Evolutionary conservation across 2,113 vertebrate genomes (phyloP).

Genomic region (Ochotona princeps): DNA sequence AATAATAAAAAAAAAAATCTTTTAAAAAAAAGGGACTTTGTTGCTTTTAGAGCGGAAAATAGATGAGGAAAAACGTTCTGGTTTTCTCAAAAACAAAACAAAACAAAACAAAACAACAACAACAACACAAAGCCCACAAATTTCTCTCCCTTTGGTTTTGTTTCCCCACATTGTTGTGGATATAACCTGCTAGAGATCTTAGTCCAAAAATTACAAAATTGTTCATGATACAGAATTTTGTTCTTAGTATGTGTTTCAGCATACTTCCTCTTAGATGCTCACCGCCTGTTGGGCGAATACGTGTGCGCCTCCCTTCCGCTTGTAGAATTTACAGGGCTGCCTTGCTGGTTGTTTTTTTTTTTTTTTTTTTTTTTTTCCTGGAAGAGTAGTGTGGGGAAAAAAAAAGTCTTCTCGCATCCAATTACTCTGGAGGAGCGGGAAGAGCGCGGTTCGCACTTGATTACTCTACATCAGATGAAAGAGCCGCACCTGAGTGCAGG

Average conservation of each 20-base stretch:
- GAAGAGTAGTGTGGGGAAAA: not conserved
- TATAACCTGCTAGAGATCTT: not conserved
- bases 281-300: not conserved
- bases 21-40: too few species aligned
- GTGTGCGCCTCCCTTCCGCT: not conserved
- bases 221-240: not conserved
- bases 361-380: slow-evolving; percentile 3
- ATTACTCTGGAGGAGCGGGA: slow-evolving; percentile 55
- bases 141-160: not conserved
- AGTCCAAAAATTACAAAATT: too few species aligned
- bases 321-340: not conserved
- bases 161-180: not conserved
- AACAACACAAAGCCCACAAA: too few species aligned
- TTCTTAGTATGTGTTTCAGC: not conserved
- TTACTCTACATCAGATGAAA: slow-evolving; percentile 48
- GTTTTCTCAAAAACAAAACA: not conserved
- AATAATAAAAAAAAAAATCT: too few species aligned
- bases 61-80: not conserved
- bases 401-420: slow-evolving; percentile 32
- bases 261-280: not conserved
- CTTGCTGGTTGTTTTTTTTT: not conserved
- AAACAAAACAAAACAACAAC: too few species aligned
- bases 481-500: not conserved
- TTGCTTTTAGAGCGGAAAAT: not conserved
- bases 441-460: slow-evolving; percentile 73